A percentile compares a stretch with the other conserved stretches of the same genome.
Conservation (phyloP, 1,140 invertebrate species). For the Monomorium pharaonis region DNA sequence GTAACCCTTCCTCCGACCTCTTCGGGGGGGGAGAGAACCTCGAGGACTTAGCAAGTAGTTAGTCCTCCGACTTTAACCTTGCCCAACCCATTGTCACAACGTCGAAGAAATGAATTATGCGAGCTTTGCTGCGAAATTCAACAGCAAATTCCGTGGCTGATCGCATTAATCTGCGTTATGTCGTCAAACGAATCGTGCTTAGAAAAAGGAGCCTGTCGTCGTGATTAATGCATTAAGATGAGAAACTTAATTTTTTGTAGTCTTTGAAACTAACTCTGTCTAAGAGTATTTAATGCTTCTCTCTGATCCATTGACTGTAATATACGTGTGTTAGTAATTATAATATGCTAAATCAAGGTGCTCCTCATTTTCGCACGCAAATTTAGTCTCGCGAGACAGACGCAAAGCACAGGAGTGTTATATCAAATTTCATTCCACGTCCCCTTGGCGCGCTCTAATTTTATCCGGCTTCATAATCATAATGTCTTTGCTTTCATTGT, state of each 20-base stretch:
- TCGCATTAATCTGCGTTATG: slow-evolving; percentile 3
- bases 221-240: background rate
- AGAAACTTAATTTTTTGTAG: background rate
- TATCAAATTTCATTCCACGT: slow-evolving; percentile 21
- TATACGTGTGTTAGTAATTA: background rate
- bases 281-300: background rate
- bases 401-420: slow-evolving; percentile 8
- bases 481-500: slow-evolving; percentile 49
- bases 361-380: slow-evolving; percentile 5
- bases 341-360: slow-evolving; percentile 1
- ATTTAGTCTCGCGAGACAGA: slow-evolving; percentile 1
- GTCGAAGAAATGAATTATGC: slow-evolving; percentile 67
- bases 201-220: background rate
- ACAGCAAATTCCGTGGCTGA: background rate
- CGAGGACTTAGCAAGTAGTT: slow-evolving; percentile 79
- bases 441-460: slow-evolving; percentile 5
- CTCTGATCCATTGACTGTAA: background rate
- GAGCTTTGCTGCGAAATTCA: slow-evolving; percentile 8
- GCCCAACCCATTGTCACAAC: slow-evolving; percentile 33
- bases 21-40: slow-evolving; percentile 66
- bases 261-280: background rate
- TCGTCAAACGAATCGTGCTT: background rate
- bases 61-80: slow-evolving; percentile 69
- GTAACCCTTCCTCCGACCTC: slow-evolving; percentile 68
- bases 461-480: slow-evolving; percentile 22